These are phyloP conservation scores for Phrynocephalus guinanensis DNA, from an alignment of 2,797 vertebrate species.

Conservation along the genomic window DNA sequence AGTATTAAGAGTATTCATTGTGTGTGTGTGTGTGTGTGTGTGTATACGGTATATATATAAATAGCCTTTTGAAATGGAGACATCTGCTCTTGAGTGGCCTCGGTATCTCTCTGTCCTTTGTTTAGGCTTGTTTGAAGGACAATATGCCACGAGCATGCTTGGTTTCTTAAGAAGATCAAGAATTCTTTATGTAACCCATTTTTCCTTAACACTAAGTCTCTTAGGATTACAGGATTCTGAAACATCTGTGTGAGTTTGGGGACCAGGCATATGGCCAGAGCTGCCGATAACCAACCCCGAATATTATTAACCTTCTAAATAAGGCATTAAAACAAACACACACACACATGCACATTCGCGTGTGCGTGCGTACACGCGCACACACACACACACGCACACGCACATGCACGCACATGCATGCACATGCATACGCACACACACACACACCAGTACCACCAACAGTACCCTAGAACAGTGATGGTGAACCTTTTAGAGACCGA, in stretches of 20 bases:
- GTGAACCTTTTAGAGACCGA: too few relatives aligned
- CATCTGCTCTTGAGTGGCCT: conserved; percentile 64
- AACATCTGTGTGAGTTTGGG: conserved; percentile 57
- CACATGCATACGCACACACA: not conserved
- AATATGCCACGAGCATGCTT: conserved; percentile 69
- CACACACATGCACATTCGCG: fast-evolving
- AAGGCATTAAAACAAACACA: conserved; percentile 46
- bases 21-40: too few relatives aligned
- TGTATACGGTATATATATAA: not conserved
- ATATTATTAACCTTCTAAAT: conserved; percentile 64
- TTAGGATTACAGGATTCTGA: conserved; percentile 66
- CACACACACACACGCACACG: not conserved
- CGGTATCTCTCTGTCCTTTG: conserved; percentile 52
- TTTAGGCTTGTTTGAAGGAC: conserved; percentile 71
- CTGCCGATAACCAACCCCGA: conserved; percentile 58
- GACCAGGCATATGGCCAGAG: conserved; percentile 57
- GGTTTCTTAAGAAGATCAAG: conserved; percentile 69
- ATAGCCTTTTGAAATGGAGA: conserved; percentile 1
- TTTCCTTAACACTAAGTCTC: conserved; percentile 67
- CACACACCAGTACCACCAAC: too few relatives aligned
- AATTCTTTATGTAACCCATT: conserved; percentile 70
- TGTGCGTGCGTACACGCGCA: too few relatives aligned
- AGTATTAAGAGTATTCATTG: too few relatives aligned
- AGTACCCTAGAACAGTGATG: too few relatives aligned
- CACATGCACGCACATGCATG: too few relatives aligned